Evolutionary conservation across 1,140 invertebrate genomes (phyloP).

Genomic region (Drosophila baimaii): DNA sequence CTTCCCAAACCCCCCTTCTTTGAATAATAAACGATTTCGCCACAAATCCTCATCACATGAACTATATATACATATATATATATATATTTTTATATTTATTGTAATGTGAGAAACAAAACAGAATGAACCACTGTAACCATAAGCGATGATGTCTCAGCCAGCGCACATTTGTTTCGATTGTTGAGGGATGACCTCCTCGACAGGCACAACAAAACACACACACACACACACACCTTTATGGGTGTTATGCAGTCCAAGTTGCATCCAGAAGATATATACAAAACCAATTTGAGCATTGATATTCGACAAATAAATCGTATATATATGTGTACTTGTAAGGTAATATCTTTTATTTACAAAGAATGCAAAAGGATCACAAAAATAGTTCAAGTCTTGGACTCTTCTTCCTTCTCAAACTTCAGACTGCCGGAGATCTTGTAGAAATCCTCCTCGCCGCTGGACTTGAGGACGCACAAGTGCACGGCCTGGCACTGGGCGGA

Average conservation of each 20-base stretch:
- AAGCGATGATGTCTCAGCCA: slow-evolving; percentile 13
- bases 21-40: slow-evolving; percentile 50
- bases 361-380: no score
- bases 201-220: slow-evolving; percentile 31
- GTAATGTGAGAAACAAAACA: slow-evolving; percentile 43
- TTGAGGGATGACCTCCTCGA: slow-evolving; percentile 1
- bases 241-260: slow-evolving; percentile 39
- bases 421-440: slow-evolving; percentile 77
- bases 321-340: slow-evolving; percentile 44
- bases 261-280: slow-evolving; percentile 30
- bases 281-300: slow-evolving; percentile 42
- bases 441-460: slow-evolving; percentile 73
- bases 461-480: slow-evolving; percentile 80
- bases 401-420: slow-evolving; percentile 44
- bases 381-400: neutral
- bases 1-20: slow-evolving; percentile 41
- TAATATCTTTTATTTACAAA: slow-evolving; percentile 9
- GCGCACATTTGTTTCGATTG: slow-evolving; percentile 46
- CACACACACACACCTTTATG: no score
- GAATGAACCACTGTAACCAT: slow-evolving; percentile 12
- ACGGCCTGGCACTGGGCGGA: slow-evolving; percentile 74
- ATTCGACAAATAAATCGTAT: slow-evolving; percentile 66
- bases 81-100: slow-evolving; percentile 74
- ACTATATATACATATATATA: slow-evolving; percentile 41
- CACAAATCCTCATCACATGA: slow-evolving; percentile 52